Evolutionary conservation across 1,140 invertebrate species (phyloP).

Genomic region (Drosophila lacertosa): DNA sequence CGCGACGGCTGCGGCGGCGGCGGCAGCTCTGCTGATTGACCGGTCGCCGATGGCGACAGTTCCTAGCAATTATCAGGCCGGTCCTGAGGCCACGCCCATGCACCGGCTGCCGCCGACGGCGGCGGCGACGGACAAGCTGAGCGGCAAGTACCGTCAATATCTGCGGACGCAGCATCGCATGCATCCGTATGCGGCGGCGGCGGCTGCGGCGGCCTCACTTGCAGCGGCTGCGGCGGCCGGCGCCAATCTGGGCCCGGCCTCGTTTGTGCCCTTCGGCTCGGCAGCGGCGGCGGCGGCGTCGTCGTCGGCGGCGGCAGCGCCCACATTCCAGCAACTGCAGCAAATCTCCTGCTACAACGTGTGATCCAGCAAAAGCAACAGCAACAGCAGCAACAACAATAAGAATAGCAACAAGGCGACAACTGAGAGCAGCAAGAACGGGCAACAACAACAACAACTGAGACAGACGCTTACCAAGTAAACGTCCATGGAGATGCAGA

Average conservation of each 20-base stretch:
- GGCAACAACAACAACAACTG: slow-evolving; percentile 50
- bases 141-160: slow-evolving; percentile 86
- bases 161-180: slow-evolving; percentile 85
- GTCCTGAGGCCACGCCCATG: slow-evolving; percentile 79
- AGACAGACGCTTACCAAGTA: slow-evolving; percentile 77
- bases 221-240: slow-evolving; percentile 69
- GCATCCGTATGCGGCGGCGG: slow-evolving; percentile 85
- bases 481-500: slow-evolving; percentile 70
- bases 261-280: slow-evolving; percentile 84
- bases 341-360: slow-evolving; percentile 86
- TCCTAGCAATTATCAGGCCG: slow-evolving; percentile 84
- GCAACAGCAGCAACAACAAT: slow-evolving; percentile 38
- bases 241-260: slow-evolving; percentile 70
- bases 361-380: slow-evolving; percentile 81
- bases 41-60: slow-evolving; percentile 84
- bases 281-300: slow-evolving; percentile 57
- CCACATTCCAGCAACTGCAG: slow-evolving; percentile 85
- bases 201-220: slow-evolving; percentile 77
- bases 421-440: slow-evolving; percentile 25
- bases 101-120: slow-evolving; percentile 58
- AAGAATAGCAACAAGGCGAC: no score
- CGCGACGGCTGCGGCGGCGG: slow-evolving; percentile 55
- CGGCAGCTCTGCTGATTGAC: slow-evolving; percentile 67
- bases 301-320: slow-evolving; percentile 58
- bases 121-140: slow-evolving; percentile 84